Evolutionary conservation across 1,140 invertebrate species (phyloP).

Genomic region (Drosophila mayri): DNA sequence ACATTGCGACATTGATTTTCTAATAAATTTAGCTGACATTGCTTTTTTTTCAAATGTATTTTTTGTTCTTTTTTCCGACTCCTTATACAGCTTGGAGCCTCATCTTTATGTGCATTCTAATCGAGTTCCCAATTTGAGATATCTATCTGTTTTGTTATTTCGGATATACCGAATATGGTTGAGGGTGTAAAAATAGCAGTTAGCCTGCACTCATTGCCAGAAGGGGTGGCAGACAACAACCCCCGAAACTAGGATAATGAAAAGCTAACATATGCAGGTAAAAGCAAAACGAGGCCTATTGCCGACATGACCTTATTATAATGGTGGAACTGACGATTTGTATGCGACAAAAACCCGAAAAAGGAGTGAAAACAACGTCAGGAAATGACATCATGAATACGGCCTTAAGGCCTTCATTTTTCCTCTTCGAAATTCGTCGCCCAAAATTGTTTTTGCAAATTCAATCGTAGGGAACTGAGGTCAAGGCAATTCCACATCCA

Average conservation of each 20-base stretch:
- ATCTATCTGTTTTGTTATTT: constrained; percentile 5
- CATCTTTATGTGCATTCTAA: neutral
- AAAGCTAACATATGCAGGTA: constrained; percentile 31
- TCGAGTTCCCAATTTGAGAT: neutral
- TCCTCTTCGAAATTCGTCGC: neutral
- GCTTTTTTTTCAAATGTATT: too few species aligned
- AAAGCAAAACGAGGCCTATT: constrained; percentile 10
- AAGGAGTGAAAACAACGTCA: constrained; percentile 16
- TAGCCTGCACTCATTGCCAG: constrained; percentile 1
- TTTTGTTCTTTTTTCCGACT: neutral
- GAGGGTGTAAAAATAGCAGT: constrained; percentile 24
- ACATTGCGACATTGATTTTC: too few species aligned
- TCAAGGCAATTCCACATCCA: constrained; percentile 6
- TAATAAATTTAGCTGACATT: neutral
- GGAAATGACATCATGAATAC: constrained; percentile 30
- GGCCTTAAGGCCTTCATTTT: constrained; percentile 1
- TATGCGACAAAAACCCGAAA: constrained; percentile 12
- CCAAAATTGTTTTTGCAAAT: neutral
- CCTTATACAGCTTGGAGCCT: neutral
- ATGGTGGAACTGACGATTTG: constrained; percentile 10
- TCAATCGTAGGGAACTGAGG: constrained; percentile 2
- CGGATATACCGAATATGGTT: neutral
- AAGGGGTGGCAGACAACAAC: constrained; percentile 27
- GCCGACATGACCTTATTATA: constrained; percentile 30
- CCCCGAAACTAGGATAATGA: constrained; percentile 20